phyloP scores from a whole-genome alignment of 2,888 invertebrate genomes.

The Hyalella azteca region DNA sequence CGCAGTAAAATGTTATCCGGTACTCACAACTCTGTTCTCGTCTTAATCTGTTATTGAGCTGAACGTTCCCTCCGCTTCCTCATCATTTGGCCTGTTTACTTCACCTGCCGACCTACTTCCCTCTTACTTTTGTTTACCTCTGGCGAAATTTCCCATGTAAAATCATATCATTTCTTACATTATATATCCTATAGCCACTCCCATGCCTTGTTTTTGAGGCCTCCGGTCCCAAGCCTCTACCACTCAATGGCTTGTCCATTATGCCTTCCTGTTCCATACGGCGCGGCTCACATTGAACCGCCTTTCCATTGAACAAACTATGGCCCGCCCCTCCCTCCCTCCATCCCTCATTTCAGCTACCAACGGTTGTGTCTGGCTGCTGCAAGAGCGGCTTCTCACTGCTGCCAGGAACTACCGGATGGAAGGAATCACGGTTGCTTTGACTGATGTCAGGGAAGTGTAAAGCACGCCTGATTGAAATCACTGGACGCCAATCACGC shows the following conservation, averaged over 20 bases:
- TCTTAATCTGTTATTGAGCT: too few relatives aligned
- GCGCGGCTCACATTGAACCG: not conserved
- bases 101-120: not conserved
- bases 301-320: conserved; percentile 23
- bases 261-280: not conserved
- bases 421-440: not conserved
- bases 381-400: not conserved
- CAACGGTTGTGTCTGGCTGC: conserved; percentile 15
- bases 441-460: not conserved
- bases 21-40: too few relatives aligned
- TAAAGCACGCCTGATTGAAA: not conserved
- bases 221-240: not conserved
- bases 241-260: conserved; percentile 18
- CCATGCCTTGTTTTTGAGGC: not conserved
- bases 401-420: conserved; percentile 5
- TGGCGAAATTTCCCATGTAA: not conserved
- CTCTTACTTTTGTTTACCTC: not conserved
- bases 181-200: not conserved
- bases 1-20: too few relatives aligned
- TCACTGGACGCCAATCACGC: not conserved
- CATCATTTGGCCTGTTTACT: not conserved
- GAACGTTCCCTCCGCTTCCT: not conserved
- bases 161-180: not conserved
- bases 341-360: not conserved
- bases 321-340: not conserved